Percentiles rank a stretch among this genome's conserved stretches.
These are phyloP conservation scores for Ctenopoma multispine DNA, from an alignment of 2,797 vertebrate genomes.

Conservation along the genomic window DNA sequence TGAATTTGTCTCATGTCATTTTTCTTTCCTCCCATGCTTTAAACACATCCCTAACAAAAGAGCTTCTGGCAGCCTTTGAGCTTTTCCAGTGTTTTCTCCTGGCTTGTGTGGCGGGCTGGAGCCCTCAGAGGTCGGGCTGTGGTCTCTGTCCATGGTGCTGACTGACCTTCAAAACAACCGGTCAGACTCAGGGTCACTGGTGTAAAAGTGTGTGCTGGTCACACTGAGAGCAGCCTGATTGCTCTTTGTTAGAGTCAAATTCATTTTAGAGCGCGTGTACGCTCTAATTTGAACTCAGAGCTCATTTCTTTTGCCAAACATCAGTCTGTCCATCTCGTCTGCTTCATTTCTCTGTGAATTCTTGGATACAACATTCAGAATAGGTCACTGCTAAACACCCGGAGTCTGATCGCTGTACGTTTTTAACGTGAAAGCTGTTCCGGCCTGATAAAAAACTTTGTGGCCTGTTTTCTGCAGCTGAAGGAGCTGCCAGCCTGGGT, in stretches of 20 bases:
- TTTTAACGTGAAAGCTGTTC: slow-evolving; percentile 25
- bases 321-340: background rate
- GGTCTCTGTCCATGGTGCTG: slow-evolving; percentile 83
- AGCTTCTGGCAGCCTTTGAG: slow-evolving; percentile 32
- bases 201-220: slow-evolving; percentile 16
- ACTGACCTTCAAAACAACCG: slow-evolving; percentile 59
- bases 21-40: slow-evolving; percentile 1
- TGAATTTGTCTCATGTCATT: background rate
- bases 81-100: slow-evolving; percentile 74
- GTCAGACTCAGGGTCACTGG: slow-evolving; percentile 19
- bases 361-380: background rate
- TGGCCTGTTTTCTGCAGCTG: slow-evolving; percentile 29
- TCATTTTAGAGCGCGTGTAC: slow-evolving; percentile 32
- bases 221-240: slow-evolving; percentile 1
- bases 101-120: slow-evolving; percentile 33
- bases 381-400: background rate
- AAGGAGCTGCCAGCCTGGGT: slow-evolving; percentile 31
- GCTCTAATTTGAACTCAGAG: background rate
- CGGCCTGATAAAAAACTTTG: slow-evolving; percentile 44
- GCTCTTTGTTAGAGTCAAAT: slow-evolving; percentile 23
- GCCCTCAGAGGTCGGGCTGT: slow-evolving; percentile 66
- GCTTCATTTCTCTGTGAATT: slow-evolving; percentile 1
- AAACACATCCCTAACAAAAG: slow-evolving; percentile 48
- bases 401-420: background rate
- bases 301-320: background rate